A percentile compares a stretch with the other conserved stretches of the same genome.
Evolutionary conservation across 2,113 vertebrate species (phyloP).

Genomic region (Haemorhous mexicanus): DNA sequence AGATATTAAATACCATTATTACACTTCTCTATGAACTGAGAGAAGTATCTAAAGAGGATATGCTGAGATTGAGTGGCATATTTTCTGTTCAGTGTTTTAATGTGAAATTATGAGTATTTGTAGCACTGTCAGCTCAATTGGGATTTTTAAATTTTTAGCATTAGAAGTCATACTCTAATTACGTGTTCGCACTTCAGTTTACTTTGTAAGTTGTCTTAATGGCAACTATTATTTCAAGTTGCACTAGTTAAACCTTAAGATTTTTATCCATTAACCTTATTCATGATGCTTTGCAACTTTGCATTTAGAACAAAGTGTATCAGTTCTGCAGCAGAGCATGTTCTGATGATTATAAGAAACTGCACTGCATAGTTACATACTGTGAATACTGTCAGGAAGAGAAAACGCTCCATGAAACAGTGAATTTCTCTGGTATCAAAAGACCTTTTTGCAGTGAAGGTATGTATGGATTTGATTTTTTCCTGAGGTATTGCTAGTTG

Average conservation of each 20-base stretch:
- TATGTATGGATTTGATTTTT: constrained; percentile 41
- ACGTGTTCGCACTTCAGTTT: background rate
- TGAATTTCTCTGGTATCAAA: constrained; percentile 97
- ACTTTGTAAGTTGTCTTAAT: background rate
- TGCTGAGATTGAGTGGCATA: background rate
- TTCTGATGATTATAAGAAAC: constrained; percentile 98
- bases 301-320: constrained; percentile 89
- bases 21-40: background rate
- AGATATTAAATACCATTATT: background rate
- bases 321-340: constrained; percentile 97
- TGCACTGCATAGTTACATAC: constrained; percentile 96
- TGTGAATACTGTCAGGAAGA: constrained; percentile 98
- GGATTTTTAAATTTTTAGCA: background rate
- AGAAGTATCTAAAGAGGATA: background rate
- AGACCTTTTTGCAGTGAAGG: constrained; percentile 98
- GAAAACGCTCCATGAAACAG: constrained; percentile 94
- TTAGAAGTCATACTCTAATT: background rate
- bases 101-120: background rate
- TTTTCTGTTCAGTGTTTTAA: background rate
- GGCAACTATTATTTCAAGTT: background rate
- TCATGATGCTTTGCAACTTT: constrained; percentile 31
- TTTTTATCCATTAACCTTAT: background rate
- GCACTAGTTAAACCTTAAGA: background rate
- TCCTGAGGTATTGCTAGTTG: background rate
- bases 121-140: background rate